Percentiles rank a stretch among this genome's conserved stretches.
phyloP scores from a whole-genome alignment of 2,113 vertebrate genomes.

The Irena cyanogastra region DNA sequence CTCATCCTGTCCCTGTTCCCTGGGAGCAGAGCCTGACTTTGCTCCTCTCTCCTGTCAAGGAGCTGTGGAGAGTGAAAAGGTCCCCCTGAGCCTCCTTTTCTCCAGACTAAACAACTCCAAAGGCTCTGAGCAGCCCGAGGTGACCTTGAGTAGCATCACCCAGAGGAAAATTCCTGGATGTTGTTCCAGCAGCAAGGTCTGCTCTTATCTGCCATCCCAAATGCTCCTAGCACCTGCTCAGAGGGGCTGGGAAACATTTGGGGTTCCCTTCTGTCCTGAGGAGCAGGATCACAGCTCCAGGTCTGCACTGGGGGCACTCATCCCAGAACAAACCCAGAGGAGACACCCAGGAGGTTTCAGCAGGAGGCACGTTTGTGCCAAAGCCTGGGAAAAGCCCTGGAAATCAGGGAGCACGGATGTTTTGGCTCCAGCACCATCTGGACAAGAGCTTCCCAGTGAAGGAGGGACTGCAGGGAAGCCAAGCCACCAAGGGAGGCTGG shows the following conservation, averaged over 20 bases:
- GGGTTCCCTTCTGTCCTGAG: neutral
- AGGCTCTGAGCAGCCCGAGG: neutral
- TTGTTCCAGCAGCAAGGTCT: neutral
- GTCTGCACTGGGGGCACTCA: neutral
- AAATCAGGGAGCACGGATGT: neutral
- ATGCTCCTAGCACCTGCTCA: neutral
- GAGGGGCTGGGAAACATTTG: neutral
- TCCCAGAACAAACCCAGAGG: neutral
- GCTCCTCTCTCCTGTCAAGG: neutral
- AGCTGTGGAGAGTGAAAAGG: neutral
- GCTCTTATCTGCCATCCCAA: neutral
- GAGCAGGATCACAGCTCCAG: neutral
- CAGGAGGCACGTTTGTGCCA: neutral
- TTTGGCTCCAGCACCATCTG: neutral
- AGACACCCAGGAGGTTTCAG: accelerated
- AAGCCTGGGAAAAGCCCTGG: neutral
- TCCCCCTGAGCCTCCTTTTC: neutral
- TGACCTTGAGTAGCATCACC: neutral
- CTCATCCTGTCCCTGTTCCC: neutral
- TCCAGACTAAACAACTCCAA: neutral
- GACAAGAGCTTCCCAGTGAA: neutral
- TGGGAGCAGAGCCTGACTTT: neutral
- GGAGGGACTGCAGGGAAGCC: neutral
- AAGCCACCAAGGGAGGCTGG: neutral
- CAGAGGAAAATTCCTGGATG: neutral